Evolutionary conservation across 1,140 invertebrate genomes (phyloP), one percentile per base, ranked within the genome.

Genomic region (Pseudomyrmex concolor): DNA sequence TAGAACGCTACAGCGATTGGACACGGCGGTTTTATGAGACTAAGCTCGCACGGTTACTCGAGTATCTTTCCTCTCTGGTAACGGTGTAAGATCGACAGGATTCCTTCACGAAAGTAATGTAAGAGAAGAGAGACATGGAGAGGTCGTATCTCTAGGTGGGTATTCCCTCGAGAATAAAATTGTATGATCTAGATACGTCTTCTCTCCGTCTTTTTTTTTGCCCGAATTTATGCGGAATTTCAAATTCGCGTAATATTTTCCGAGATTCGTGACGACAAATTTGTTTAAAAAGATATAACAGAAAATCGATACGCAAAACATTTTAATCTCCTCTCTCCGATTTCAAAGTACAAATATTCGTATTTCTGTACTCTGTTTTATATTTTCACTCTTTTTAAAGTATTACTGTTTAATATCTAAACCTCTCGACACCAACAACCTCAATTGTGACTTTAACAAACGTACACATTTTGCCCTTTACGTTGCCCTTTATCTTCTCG

Each of bases 81-180:
- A 88, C 83, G 83, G 72, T 83, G 72, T 71, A 17, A 63, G 86
- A 88, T 84, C 76, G 60, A 55, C 70, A 50, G 73, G 55, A 87
- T 85, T 83, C 83, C 67, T 77, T 57, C 62, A 15, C 72, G 83
- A 78, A 77, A 76, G 59, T 88, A 88, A 88, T 76, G 86, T 25
- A 45, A 19, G 17, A 43, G 76, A 67, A 51, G n/a, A 77, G 68
- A 12, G 66, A 67, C 59, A 63, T 50, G 34, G 85, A 85, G 85
- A 78, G 34, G 34, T 34, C 34, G 77, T 87, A 50, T 70, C 76
- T 51, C 25, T 19, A 78, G 81, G 54, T 60, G 57, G 71, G 43
- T 84, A 77, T 85, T 59, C 19, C 76, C 15, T 48, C 19, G 25
- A 67, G 71, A 67, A 57, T 60, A 22, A 77, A 85, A 85, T 71